Evolutionary conservation across 2,113 vertebrate genomes (phyloP).

Genomic region (Pseudorasbora parva): DNA sequence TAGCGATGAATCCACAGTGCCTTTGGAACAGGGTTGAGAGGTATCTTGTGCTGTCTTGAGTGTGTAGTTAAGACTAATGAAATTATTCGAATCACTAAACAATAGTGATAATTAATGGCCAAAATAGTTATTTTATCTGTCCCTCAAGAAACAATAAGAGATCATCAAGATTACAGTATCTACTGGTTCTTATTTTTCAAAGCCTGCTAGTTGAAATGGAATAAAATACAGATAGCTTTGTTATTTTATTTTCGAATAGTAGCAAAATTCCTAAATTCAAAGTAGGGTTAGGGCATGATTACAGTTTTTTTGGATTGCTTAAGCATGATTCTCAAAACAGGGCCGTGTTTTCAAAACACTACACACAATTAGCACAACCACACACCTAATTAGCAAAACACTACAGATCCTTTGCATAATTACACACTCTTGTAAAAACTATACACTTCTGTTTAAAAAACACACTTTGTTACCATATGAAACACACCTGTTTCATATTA

Average conservation of each 20-base stretch:
- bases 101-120: slow-evolving; percentile 19
- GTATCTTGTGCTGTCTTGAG: slow-evolving; percentile 16
- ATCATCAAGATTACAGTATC: background rate
- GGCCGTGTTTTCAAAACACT: no score
- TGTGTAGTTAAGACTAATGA: slow-evolving; percentile 15
- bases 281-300: background rate
- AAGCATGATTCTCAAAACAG: no score
- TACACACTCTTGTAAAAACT: no score
- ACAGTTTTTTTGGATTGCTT: no score
- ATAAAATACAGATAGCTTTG: background rate
- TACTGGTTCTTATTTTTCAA: slow-evolving; percentile 2
- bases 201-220: background rate
- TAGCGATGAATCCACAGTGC: background rate
- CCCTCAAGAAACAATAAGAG: slow-evolving; percentile 23
- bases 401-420: no score
- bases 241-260: background rate
- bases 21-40: slow-evolving; percentile 26
- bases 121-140: slow-evolving; percentile 32
- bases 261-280: background rate
- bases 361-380: no score
- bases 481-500: no score
- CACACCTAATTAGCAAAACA: no score
- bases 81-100: slow-evolving; percentile 19
- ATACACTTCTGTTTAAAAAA: no score
- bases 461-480: no score